Conservation (phyloP, 2,888 invertebrate species). For the Drepanosiphum platanoidis region DNA sequence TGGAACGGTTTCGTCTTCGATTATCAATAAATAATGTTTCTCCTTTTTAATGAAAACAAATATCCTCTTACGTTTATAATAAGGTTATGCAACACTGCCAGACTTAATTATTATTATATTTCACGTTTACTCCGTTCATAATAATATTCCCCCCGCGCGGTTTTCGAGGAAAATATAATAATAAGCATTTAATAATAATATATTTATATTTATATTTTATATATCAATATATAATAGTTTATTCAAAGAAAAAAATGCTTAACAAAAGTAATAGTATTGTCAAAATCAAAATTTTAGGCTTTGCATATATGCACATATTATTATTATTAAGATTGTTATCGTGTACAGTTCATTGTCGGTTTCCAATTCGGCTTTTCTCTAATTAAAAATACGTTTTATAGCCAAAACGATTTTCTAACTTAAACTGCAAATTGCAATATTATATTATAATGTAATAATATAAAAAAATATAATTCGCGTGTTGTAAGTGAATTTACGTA, state of each 20-base stretch:
- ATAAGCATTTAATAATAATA: background rate
- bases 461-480: constrained; percentile 58
- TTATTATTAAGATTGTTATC: constrained; percentile 55
- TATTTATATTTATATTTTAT: background rate
- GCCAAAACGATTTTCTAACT: constrained; percentile 51
- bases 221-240: constrained; percentile 22
- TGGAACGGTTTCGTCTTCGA: too few relatives aligned
- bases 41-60: too few relatives aligned
- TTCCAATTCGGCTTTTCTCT: constrained; percentile 58
- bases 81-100: background rate
- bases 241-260: constrained; percentile 24
- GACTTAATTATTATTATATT: background rate
- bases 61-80: too few relatives aligned
- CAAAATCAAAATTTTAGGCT: constrained; percentile 22
- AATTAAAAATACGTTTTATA: constrained; percentile 55
- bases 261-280: constrained; percentile 32
- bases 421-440: constrained; percentile 28
- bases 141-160: background rate
- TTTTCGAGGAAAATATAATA: background rate
- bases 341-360: constrained; percentile 47
- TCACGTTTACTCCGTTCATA: background rate
- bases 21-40: too few relatives aligned
- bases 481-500: constrained; percentile 44
- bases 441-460: too few relatives aligned
- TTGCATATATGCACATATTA: constrained; percentile 28